phyloP scores from a whole-genome alignment of 2,113 vertebrate species.

The Lycocorax pyrrhopterus region DNA sequence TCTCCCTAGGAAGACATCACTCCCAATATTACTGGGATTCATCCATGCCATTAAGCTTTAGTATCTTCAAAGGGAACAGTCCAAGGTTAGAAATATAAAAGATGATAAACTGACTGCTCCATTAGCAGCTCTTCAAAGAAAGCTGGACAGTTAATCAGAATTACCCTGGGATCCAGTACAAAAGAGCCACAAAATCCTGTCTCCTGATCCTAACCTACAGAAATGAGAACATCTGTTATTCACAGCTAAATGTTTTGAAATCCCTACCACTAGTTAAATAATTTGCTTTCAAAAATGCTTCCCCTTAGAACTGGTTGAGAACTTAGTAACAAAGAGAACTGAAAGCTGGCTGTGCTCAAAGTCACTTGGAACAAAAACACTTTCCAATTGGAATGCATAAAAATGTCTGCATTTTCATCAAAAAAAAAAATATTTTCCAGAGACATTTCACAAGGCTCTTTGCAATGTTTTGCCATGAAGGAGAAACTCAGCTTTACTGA shows the following conservation, averaged over 20 bases:
- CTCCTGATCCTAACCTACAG: not conserved
- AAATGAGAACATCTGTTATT: not conserved
- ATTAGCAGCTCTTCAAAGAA: conserved; percentile 5
- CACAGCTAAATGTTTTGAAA: not conserved
- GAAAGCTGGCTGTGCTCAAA: not conserved
- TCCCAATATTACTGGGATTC: not conserved
- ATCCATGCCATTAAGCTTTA: not conserved
- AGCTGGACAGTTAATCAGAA: not conserved
- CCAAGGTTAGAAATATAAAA: not conserved
- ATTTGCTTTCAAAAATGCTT: not conserved
- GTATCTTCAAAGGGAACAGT: not conserved
- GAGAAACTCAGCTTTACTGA: not conserved
- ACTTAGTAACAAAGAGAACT: not conserved
- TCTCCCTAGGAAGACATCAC: not conserved
- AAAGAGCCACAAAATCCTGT: not conserved
- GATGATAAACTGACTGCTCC: not conserved
- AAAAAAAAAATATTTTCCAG: not conserved
- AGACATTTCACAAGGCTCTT: not conserved
- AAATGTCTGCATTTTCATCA: not conserved
- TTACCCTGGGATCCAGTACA: not conserved
- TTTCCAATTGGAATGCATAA: not conserved
- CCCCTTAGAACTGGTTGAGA: not conserved
- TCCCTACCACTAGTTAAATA: not conserved
- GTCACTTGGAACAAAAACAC: not conserved
- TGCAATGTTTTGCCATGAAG: not conserved